Conservation (phyloP, 2,113 vertebrate genomes). For the Phyllostomus discolor region DNA sequence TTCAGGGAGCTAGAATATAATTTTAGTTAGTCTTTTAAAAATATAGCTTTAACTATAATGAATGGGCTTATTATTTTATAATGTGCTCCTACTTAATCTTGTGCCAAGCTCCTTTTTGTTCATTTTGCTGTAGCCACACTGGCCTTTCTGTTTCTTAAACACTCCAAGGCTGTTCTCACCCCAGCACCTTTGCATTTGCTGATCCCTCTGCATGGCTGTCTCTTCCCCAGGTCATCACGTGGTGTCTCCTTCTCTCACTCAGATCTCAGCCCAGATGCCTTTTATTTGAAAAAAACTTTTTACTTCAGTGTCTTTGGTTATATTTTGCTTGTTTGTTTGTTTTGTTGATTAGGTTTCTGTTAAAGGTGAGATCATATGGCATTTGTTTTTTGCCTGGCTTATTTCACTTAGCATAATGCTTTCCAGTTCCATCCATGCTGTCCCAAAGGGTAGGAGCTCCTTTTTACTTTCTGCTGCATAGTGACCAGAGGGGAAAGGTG, state of each 20-base stretch:
- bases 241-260: not conserved
- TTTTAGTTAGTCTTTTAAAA: conserved; percentile 37
- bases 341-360: too few species aligned
- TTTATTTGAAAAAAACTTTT: not conserved
- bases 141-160: not conserved
- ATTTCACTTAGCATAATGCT: too few species aligned
- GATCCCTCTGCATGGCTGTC: not conserved
- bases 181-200: not conserved
- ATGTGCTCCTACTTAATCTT: not conserved
- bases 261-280: not conserved
- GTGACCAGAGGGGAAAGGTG: too few species aligned
- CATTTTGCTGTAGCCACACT: not conserved
- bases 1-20: conserved; percentile 43
- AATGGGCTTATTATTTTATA: conserved; percentile 13
- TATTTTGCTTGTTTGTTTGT: too few species aligned
- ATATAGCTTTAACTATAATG: not conserved
- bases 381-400: too few species aligned
- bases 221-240: not conserved
- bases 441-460: too few species aligned
- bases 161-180: not conserved
- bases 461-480: too few species aligned
- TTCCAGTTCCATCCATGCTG: too few species aligned
- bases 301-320: too few species aligned
- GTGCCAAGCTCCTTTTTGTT: not conserved
- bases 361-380: too few species aligned